Base-by-base conservation (phyloP, 2,888 invertebrate genomes). In the Quadriops clusia region DNA sequence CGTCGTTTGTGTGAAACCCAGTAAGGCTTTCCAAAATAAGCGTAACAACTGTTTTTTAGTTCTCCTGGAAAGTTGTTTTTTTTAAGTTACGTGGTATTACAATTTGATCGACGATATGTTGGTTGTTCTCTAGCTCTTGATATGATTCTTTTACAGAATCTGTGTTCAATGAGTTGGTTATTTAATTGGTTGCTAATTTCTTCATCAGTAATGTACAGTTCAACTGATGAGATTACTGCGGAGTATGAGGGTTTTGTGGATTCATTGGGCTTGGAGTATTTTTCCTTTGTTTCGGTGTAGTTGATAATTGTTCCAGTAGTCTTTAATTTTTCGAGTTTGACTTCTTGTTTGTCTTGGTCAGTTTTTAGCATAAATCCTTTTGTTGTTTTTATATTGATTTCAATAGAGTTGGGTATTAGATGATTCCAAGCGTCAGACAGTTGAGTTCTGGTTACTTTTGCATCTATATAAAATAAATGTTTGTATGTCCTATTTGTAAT, bases 141-240 rank as follows among this genome's bases (percentile, higher is more conserved):
- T 9, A 25, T 25, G n/a, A 25, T 25, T 25, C 25, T 2, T 25
- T 25, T 25, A 25, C 25, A 25, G 25, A 13, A 25, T 25, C 25
- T 11, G 14, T 25, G 25, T 6, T 11, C 15, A n/a, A 25, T 25
- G 13, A 14, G 11, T 10, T 14, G 5, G 5, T 13, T 5, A 6
- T 7, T 25, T 10, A 25, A n/a, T 10, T 8, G 5, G 6, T 25
- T 16, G 14, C 25, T 25, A 14, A 25, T 25, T 13, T 25, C 25
- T 6, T 7, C 5, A 11, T 25, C 25, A 9, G 25, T 13, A 10
- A 25, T 25, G 9, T 25, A 13, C 5, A 25, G 6, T 8, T 25
- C 25, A 25, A 25, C 25, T 5, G 10, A 8, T 5, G 14, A 8
- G 12, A 25, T 25, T 5, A 5, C 25, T 3, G 25, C 25, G 9